phyloP scores from a whole-genome alignment of 1,140 invertebrate species.

The Heterodera carotae region DNA sequence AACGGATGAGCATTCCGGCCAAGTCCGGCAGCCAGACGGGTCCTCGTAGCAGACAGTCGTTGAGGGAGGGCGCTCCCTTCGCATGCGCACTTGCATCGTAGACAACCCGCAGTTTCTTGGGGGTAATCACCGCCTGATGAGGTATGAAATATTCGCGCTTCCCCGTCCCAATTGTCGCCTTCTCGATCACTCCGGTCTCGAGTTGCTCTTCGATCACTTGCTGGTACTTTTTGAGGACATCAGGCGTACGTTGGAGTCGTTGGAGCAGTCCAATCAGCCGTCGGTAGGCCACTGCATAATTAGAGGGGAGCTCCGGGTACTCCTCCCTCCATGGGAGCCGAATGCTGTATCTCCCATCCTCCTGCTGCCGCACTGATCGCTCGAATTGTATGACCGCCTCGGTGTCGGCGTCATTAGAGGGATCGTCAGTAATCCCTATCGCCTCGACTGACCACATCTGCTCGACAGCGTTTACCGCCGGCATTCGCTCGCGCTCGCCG shows the following conservation, averaged over 20 bases:
- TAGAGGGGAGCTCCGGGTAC: conserved; percentile 14
- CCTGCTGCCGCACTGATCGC: background rate
- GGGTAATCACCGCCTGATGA: conserved; percentile 22
- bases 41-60: no score
- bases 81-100: no score
- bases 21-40: no score
- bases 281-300: conserved; percentile 11
- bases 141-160: conserved; percentile 27
- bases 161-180: background rate
- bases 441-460: background rate
- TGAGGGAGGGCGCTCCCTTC: no score
- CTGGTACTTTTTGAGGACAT: conserved; percentile 24
- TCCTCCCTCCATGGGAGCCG: conserved; percentile 22
- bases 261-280: background rate
- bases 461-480: background rate
- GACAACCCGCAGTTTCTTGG: conserved; percentile 41
- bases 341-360: conserved; percentile 20
- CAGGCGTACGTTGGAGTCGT: conserved; percentile 11
- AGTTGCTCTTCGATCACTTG: conserved; percentile 14
- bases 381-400: background rate
- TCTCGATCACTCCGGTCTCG: conserved; percentile 2
- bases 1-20: no score
- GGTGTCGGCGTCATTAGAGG: background rate
- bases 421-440: background rate
- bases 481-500: no score